These are phyloP conservation scores for crab-eating macaque (Macaca fascicularis) DNA, from an alignment of 2,113 vertebrate genomes.

Conservation along the genomic window T2T-MFA8v1.1 NC_088380.1:174897501-174898000, in stretches of 20 bases:
- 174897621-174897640: too few relatives aligned
- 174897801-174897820: background rate
- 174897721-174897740: too few relatives aligned
- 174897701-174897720: too few relatives aligned
- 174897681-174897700: too few relatives aligned
- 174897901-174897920: background rate
- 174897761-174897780: background rate
- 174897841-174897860: conserved; percentile 42
- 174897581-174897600: too few relatives aligned
- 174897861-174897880: conserved; percentile 38
- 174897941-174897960: background rate
- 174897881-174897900: background rate
- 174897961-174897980: background rate
- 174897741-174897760: background rate
- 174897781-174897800: background rate
- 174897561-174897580: too few relatives aligned
- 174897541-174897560: too few relatives aligned
- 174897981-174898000: background rate
- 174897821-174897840: background rate
- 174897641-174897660: too few relatives aligned
- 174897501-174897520: too few relatives aligned
- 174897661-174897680: too few relatives aligned
- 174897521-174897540: too few relatives aligned
- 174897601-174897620: too few relatives aligned
- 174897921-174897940: background rate